Conservation (phyloP, 2,888 invertebrate genomes). For the Agrochola lychnidis region DNA sequence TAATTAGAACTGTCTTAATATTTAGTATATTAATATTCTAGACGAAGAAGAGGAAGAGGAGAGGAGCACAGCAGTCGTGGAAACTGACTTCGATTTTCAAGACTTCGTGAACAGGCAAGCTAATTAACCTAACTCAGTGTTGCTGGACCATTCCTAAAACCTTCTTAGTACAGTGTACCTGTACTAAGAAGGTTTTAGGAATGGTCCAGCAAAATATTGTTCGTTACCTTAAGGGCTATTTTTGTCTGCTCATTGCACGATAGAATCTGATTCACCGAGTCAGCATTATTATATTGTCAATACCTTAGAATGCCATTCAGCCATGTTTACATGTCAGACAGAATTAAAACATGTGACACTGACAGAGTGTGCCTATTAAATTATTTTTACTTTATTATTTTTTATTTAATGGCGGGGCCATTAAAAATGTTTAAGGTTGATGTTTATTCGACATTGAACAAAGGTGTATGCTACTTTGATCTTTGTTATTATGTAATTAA, state of each 20-base stretch:
- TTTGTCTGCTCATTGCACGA: background rate
- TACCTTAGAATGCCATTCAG: background rate
- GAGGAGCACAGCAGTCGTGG: conserved; percentile 87
- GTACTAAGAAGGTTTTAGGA: no score
- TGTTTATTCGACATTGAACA: background rate
- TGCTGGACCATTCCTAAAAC: background rate
- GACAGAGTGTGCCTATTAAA: background rate
- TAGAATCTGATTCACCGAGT: background rate
- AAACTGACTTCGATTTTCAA: conserved; percentile 95
- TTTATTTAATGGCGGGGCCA: background rate
- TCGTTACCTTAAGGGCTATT: background rate
- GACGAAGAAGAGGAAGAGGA: conserved; percentile 88
- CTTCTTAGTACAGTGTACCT: background rate
- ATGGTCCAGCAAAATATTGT: no score
- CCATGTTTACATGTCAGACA: background rate
- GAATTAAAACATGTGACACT: background rate
- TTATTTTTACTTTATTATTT: background rate
- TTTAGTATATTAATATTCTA: conserved; percentile 40
- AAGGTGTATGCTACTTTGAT: background rate
- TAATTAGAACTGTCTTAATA: background rate
- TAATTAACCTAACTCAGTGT: background rate
- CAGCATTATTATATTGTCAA: background rate
- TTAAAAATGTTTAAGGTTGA: background rate
- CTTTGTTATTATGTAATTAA: background rate
- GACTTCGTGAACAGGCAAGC: conserved; percentile 94